A percentile compares a stretch with the other conserved stretches of the same genome.
Evolutionary conservation across 1,140 invertebrate species (phyloP).

Genomic region (Pristionchus pacificus): DNA sequence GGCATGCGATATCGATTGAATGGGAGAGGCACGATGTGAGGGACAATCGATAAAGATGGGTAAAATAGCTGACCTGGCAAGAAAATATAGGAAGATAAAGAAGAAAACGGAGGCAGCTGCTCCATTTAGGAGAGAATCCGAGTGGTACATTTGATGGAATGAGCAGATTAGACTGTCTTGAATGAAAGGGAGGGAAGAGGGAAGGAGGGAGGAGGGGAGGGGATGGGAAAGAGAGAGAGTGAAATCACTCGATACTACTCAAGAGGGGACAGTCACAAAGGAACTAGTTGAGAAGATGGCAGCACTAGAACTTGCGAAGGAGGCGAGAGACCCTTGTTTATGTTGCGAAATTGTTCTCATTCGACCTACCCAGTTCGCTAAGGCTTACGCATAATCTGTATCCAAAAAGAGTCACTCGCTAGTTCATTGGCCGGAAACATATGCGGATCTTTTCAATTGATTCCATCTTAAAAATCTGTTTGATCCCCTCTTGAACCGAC

Average conservation of each 20-base stretch:
- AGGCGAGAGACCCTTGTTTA: too few relatives aligned
- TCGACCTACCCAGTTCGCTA: too few relatives aligned
- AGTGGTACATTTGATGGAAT: constrained; percentile 31
- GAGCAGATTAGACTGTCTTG: not conserved
- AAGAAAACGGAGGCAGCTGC: constrained; percentile 23
- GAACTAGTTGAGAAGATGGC: not conserved
- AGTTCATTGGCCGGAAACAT: too few relatives aligned
- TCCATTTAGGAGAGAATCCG: constrained; percentile 26
- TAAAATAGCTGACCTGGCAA: constrained; percentile 21
- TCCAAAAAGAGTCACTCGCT: too few relatives aligned
- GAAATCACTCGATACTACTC: constrained; percentile 1
- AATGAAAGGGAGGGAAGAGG: constrained; percentile 1
- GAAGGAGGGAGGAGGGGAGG: not conserved
- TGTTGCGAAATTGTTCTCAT: too few relatives aligned
- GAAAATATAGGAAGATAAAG: constrained; percentile 25
- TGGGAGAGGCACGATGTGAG: not conserved
- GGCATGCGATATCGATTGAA: not conserved
- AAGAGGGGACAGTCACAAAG: not conserved
- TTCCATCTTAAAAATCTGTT: too few relatives aligned
- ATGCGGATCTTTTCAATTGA: too few relatives aligned
- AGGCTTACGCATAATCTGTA: too few relatives aligned
- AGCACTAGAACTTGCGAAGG: not conserved
- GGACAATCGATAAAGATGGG: too few relatives aligned
- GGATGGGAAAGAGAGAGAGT: constrained; percentile 4
- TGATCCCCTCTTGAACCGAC: too few relatives aligned